phyloP scores from a whole-genome alignment of 2,797 vertebrate species.

The Neoniphon sammara region DNA sequence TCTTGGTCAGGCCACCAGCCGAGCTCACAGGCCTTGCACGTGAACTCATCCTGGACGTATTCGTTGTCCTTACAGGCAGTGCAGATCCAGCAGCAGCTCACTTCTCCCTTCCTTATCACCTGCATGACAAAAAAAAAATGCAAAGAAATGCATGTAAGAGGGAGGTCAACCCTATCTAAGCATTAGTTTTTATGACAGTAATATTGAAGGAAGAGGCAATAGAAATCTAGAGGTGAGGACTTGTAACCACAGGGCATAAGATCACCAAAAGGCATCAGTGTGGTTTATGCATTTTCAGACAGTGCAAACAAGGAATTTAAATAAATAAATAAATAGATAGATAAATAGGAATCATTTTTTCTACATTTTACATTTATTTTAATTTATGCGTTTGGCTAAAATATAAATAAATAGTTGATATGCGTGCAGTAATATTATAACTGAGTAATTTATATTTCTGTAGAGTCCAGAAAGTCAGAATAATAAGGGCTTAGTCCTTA shows the following conservation, averaged over 20 bases:
- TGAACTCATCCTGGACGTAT: slow-evolving; percentile 97
- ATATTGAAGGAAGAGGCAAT: background rate
- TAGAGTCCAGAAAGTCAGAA: background rate
- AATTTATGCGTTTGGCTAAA: too few species aligned
- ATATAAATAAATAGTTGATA: too few species aligned
- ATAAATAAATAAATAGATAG: too few species aligned
- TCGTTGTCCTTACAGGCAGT: slow-evolving; percentile 98
- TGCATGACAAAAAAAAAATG: slow-evolving; percentile 59
- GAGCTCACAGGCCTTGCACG: slow-evolving; percentile 95
- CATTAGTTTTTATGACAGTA: slow-evolving; percentile 3
- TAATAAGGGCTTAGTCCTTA: too few species aligned
- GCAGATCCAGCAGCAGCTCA: slow-evolving; percentile 99
- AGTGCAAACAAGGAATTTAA: too few species aligned
- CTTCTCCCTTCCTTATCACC: slow-evolving; percentile 98
- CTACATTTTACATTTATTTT: too few species aligned
- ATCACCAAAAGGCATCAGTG: too few species aligned
- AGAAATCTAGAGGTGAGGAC: too few species aligned
- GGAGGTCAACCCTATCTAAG: background rate
- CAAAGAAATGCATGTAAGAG: background rate
- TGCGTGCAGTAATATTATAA: background rate
- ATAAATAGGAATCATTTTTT: too few species aligned
- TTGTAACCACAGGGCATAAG: too few species aligned
- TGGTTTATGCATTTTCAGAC: too few species aligned
- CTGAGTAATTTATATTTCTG: background rate
- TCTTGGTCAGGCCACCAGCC: slow-evolving; percentile 96